Percentiles rank a stretch among this genome's conserved stretches.
These are phyloP conservation scores for Poeciliopsis turrubarensis DNA, from an alignment of 2,113 vertebrate genomes.

Conservation along the genomic window DNA sequence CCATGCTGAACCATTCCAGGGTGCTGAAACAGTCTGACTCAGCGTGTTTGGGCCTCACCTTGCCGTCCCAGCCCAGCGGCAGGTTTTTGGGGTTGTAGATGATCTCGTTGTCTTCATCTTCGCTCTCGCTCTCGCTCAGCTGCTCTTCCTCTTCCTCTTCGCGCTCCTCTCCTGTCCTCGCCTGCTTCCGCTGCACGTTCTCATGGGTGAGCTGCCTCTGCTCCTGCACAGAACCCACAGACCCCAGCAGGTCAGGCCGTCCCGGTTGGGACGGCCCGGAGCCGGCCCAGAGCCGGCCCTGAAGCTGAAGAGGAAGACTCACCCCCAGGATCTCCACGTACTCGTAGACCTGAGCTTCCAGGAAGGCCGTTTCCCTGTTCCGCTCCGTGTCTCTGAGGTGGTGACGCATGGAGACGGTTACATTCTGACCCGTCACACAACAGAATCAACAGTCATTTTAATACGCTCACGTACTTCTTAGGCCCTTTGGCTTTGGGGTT, in stretches of 20 bases:
- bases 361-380: conserved; percentile 95
- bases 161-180: conserved; percentile 94
- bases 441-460: neutral
- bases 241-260: neutral
- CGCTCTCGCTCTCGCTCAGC: conserved; percentile 96
- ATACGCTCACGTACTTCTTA: conserved; percentile 83
- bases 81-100: conserved; percentile 99
- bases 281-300: neutral
- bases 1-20: too few species aligned
- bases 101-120: conserved; percentile 98
- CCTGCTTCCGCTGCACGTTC: conserved; percentile 97
- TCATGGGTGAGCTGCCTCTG: conserved; percentile 97
- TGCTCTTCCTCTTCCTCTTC: conserved; percentile 98
- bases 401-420: neutral
- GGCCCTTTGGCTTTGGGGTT: conserved; percentile 96
- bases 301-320: conserved; percentile 55
- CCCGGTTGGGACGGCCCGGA: neutral
- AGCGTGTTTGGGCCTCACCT: conserved; percentile 76
- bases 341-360: conserved; percentile 97
- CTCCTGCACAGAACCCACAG: conserved; percentile 78
- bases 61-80: conserved; percentile 97
- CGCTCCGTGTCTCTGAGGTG: conserved; percentile 91
- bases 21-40: too few species aligned
- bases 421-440: neutral
- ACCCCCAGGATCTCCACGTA: conserved; percentile 97